These are phyloP conservation scores for Tetranychus piercei DNA, from an alignment of 2,888 invertebrate genomes.

Conservation along the genomic window DNA sequence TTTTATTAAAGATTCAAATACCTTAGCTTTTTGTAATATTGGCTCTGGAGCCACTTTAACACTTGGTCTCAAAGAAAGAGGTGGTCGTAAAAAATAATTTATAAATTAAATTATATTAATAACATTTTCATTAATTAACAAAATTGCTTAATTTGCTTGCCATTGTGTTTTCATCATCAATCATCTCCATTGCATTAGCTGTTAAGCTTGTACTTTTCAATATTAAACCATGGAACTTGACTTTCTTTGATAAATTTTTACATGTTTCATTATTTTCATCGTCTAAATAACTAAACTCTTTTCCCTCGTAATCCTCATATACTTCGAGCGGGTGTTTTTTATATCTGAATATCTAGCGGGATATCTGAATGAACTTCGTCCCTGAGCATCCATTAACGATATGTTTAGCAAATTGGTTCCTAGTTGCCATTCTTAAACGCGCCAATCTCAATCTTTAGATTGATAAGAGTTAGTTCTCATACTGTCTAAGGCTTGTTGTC, in stretches of 20 bases:
- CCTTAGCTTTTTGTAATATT: conserved; percentile 87
- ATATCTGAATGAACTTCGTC: conserved; percentile 9
- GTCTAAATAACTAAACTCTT: not conserved
- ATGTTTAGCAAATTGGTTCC: conserved; percentile 55
- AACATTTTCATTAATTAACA: not conserved
- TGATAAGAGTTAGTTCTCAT: conserved; percentile 57
- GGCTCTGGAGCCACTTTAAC: conserved; percentile 31
- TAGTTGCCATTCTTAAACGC: conserved; percentile 39
- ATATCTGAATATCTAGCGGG: no score
- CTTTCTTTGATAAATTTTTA: conserved; percentile 1
- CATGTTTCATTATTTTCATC: not conserved
- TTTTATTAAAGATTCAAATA: conserved; percentile 92
- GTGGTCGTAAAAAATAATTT: conserved; percentile 20
- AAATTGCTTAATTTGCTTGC: not conserved
- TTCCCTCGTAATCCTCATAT: not conserved
- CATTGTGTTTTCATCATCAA: not conserved
- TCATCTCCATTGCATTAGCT: not conserved
- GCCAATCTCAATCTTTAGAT: conserved; percentile 30
- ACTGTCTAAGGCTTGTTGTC: conserved; percentile 55
- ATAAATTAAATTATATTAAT: not conserved
- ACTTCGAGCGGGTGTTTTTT: conserved; percentile 7
- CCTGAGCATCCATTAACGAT: conserved; percentile 39
- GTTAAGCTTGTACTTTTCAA: not conserved
- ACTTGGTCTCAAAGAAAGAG: conserved; percentile 21
- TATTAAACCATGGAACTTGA: conserved; percentile 8